These are phyloP conservation scores for Vidua macroura DNA, from an alignment of 2,113 vertebrate species.

Conservation along the genomic window DNA sequence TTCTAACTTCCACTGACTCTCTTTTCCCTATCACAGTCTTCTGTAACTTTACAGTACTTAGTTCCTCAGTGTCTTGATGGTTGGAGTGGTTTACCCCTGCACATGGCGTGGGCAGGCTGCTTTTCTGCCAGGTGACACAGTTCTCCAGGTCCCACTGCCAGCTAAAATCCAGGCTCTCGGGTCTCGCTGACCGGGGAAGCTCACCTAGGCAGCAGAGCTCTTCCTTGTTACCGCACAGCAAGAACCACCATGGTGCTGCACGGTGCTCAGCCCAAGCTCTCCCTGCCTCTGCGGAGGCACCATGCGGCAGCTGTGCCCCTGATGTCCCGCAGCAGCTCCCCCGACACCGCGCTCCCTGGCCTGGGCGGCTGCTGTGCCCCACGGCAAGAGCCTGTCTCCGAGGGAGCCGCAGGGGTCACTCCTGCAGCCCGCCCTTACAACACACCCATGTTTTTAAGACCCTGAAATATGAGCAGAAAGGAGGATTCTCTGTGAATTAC, in stretches of 20 bases:
- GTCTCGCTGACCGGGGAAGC: not conserved
- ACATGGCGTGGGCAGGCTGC: no score
- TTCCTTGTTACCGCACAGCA: no score
- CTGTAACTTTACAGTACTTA: not conserved
- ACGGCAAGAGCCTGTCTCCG: rapidly evolving
- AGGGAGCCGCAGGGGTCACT: not conserved
- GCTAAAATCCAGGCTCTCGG: not conserved
- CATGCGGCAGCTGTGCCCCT: rapidly evolving
- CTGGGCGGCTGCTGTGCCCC: not conserved
- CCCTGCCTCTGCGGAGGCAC: rapidly evolving
- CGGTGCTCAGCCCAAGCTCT: not conserved
- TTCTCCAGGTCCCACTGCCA: not conserved
- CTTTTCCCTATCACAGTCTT: not conserved
- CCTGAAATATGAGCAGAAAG: not conserved
- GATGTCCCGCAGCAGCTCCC: not conserved
- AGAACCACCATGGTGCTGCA: rapidly evolving
- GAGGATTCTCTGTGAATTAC: not conserved
- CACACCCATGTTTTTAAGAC: not conserved
- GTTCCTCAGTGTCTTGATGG: not conserved
- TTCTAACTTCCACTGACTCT: not conserved
- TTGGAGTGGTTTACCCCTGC: not conserved
- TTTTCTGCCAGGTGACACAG: not conserved
- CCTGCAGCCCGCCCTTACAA: not conserved
- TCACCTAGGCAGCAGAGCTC: not conserved
- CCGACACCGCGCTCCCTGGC: rapidly evolving